A percentile compares a stretch with the other conserved stretches of the same genome.
Evolutionary conservation across 2,113 vertebrate genomes (phyloP).

Genomic region (Alligator mississippiensis): DNA sequence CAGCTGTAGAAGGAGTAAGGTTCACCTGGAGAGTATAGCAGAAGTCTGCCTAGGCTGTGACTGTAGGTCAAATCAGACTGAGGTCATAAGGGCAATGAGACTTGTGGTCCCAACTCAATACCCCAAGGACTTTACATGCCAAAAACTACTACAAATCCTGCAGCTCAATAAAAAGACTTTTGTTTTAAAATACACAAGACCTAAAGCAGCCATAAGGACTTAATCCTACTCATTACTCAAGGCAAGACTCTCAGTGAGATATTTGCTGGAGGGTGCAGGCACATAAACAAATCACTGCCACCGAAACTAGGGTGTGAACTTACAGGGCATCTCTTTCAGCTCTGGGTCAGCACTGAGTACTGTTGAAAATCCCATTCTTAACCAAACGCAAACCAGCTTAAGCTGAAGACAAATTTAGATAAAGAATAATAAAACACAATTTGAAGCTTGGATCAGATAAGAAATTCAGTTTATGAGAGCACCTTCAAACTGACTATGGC

Average conservation of each 20-base stretch:
- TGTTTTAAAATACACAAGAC: background rate
- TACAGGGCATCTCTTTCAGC: no score
- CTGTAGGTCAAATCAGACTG: background rate
- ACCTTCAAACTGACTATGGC: background rate
- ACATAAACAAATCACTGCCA: background rate
- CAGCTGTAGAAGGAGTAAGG: background rate
- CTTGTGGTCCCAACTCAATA: background rate
- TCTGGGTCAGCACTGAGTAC: background rate
- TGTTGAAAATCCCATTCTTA: background rate
- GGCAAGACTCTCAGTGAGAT: background rate
- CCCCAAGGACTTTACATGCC: background rate
- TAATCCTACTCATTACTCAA: background rate
- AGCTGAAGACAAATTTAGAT: background rate
- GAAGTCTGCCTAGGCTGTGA: background rate
- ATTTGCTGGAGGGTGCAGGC: background rate
- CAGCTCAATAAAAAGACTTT: background rate
- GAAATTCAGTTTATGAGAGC: background rate
- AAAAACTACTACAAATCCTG: background rate
- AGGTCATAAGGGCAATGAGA: background rate
- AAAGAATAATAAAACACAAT: background rate
- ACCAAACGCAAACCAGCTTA: background rate
- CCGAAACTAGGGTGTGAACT: no score
- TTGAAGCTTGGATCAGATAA: background rate
- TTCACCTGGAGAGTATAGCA: background rate
- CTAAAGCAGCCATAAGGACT: fast-evolving